phyloP scores from a whole-genome alignment of 2,113 vertebrate species.

The Salvator merianae region DNA sequence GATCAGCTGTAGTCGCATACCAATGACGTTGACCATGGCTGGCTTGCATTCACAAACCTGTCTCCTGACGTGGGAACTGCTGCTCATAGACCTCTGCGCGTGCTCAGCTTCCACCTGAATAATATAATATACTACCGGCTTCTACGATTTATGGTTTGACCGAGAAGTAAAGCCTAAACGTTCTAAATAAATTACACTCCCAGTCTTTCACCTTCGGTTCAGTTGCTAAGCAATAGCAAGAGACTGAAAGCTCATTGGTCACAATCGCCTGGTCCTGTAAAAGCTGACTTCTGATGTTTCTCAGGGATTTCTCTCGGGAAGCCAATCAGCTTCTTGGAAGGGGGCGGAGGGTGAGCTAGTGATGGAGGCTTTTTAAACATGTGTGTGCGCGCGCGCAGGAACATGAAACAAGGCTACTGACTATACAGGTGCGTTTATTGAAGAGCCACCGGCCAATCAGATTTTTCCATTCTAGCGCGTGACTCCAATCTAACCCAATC shows the following conservation, averaged over 20 bases:
- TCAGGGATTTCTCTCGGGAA: no score
- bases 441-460: neutral
- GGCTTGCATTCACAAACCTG: no score
- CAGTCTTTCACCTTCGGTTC: neutral
- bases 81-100: no score
- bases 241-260: neutral
- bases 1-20: no score
- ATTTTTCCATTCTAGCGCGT: accelerated
- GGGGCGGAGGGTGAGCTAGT: no score
- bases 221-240: neutral
- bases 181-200: no score
- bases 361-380: neutral
- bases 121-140: no score
- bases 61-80: no score
- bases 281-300: neutral
- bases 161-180: no score
- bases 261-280: neutral
- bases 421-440: neutral
- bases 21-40: no score
- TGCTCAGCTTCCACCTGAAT: no score
- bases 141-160: no score
- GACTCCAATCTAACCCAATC: constrained; percentile 32
- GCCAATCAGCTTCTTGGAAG: neutral
- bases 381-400: neutral
- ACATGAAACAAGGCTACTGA: neutral